A percentile compares a stretch with the other conserved stretches of the same genome.
Evolutionary conservation across 2,888 invertebrate genomes (phyloP).

Genomic region (Pandemis heparana): DNA sequence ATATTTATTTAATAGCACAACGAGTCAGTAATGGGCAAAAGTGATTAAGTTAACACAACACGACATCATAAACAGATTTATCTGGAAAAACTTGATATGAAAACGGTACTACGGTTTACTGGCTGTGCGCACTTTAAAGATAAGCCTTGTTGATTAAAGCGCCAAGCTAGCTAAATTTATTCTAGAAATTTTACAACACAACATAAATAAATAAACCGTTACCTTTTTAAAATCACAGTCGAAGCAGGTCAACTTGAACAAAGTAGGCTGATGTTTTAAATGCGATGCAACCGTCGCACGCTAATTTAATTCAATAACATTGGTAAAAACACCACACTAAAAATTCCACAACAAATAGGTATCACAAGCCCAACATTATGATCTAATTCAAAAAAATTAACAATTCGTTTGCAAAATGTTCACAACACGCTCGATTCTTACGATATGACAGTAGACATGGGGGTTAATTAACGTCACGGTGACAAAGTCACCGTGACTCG

Average conservation of each 20-base stretch:
- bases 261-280: constrained; percentile 71
- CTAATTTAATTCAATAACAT: constrained; percentile 61
- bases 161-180: constrained; percentile 3
- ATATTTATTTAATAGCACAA: background rate
- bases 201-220: constrained; percentile 67
- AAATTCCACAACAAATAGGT: constrained; percentile 56
- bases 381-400: constrained; percentile 67
- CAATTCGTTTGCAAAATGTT: constrained; percentile 69
- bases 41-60: constrained; percentile 23
- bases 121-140: constrained; percentile 23
- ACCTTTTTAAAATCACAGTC: constrained; percentile 80
- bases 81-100: constrained; percentile 27
- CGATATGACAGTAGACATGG: constrained; percentile 47
- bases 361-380: constrained; percentile 58
- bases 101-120: constrained; percentile 1
- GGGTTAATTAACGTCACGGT: too few species aligned
- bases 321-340: constrained; percentile 65
- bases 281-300: constrained; percentile 64
- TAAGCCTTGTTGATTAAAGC: constrained; percentile 12
- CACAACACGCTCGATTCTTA: constrained; percentile 67
- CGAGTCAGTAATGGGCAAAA: constrained; percentile 30
- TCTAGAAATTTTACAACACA: constrained; percentile 23
- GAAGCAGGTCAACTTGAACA: constrained; percentile 77
- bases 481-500: too few species aligned
- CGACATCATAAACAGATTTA: constrained; percentile 31